Percentiles rank a stretch among this genome's conserved stretches.
These are phyloP conservation scores for Cryptosula pallasiana DNA, from an alignment of 2,888 invertebrate species.

Conservation along the genomic window DNA sequence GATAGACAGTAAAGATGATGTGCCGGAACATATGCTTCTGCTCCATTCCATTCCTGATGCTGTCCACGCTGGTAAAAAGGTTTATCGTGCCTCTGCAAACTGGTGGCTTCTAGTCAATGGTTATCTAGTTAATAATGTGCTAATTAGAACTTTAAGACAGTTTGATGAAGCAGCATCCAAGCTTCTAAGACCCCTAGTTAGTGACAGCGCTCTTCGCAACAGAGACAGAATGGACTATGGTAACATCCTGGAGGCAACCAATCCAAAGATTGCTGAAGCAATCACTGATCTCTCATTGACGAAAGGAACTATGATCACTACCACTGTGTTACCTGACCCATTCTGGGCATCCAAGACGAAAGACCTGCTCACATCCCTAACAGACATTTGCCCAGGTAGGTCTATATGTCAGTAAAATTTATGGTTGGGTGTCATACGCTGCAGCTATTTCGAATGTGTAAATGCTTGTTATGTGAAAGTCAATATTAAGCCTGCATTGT, in stretches of 20 bases:
- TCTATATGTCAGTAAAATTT: too few species aligned
- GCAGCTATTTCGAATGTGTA: too few species aligned
- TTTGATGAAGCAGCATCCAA: background rate
- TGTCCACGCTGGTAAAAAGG: background rate
- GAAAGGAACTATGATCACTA: too few species aligned
- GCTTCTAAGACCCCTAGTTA: background rate
- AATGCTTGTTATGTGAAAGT: too few species aligned
- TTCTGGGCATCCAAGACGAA: background rate
- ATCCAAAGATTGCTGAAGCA: too few species aligned
- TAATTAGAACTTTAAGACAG: background rate
- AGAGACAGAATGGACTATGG: background rate
- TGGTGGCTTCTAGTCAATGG: background rate
- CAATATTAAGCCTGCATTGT: too few species aligned
- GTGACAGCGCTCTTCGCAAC: background rate
- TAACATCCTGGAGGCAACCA: too few species aligned
- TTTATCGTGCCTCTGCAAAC: background rate
- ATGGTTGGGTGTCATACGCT: too few species aligned
- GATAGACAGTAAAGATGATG: background rate
- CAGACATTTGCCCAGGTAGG: background rate
- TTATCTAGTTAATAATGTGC: background rate
- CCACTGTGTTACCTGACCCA: background rate
- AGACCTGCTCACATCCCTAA: background rate
- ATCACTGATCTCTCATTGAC: too few species aligned
- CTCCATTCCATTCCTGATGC: background rate
- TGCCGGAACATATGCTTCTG: background rate